Evolutionary conservation across 2,888 invertebrate species (phyloP).

Genomic region (Melikaiella ostensackeni): DNA sequence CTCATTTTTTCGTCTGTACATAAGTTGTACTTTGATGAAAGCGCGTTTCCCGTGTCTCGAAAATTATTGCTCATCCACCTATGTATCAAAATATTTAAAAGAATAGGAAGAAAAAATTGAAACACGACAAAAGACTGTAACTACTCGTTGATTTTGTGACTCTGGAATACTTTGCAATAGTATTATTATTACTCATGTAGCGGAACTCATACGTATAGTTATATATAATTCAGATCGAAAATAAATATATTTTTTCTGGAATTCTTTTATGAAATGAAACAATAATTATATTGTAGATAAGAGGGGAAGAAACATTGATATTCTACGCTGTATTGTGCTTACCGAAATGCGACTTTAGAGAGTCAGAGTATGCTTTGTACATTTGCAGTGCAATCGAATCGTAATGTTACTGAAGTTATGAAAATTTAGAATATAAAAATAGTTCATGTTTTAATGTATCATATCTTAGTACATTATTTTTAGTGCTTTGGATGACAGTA

Average conservation of each 20-base stretch:
- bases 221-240: slow-evolving; percentile 22
- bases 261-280: slow-evolving; percentile 14
- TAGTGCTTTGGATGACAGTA: slow-evolving; percentile 4
- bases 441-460: slow-evolving; percentile 14
- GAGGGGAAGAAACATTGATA: not conserved
- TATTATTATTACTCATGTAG: slow-evolving; percentile 30
- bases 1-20: not conserved
- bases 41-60: not conserved
- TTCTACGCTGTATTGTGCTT: slow-evolving; percentile 25
- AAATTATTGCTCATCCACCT: slow-evolving; percentile 2
- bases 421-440: slow-evolving; percentile 13
- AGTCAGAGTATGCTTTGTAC: slow-evolving; percentile 19
- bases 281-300: slow-evolving; percentile 14
- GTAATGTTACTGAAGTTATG: slow-evolving; percentile 19
- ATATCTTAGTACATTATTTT: slow-evolving; percentile 14
- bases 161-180: slow-evolving; percentile 20
- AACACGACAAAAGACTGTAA: slow-evolving; percentile 6
- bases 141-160: slow-evolving; percentile 20
- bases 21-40: slow-evolving; percentile 3
- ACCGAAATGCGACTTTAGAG: not conserved
- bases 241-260: slow-evolving; percentile 29
- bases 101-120: not conserved
- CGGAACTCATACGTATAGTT: slow-evolving; percentile 15
- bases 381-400: slow-evolving; percentile 3
- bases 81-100: not conserved